phyloP scores from a whole-genome alignment of 2,113 vertebrate species.

The Mirounga angustirostris region DNA sequence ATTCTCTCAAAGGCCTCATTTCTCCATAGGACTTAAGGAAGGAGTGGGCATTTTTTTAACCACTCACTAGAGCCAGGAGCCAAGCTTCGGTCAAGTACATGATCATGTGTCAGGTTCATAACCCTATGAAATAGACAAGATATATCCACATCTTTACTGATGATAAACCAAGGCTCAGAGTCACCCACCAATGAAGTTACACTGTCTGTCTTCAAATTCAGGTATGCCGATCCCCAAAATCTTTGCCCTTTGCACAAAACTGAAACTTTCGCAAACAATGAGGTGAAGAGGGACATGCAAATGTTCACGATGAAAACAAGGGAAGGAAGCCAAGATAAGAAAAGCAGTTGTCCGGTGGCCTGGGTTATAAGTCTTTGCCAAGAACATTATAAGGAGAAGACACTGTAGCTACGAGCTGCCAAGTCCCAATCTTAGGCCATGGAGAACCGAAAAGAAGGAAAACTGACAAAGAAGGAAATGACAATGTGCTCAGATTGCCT shows the following conservation, averaged over 20 bases:
- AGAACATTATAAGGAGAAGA: background rate
- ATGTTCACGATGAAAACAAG: background rate
- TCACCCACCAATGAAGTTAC: background rate
- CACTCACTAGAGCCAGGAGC: background rate
- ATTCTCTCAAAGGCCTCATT: background rate
- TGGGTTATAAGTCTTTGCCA: background rate
- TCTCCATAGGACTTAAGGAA: background rate
- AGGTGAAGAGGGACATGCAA: background rate
- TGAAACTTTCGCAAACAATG: background rate
- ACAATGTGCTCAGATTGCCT: background rate
- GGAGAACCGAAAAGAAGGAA: background rate
- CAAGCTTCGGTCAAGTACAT: background rate
- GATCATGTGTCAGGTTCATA: background rate
- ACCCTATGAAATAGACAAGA: background rate
- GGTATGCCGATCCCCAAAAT: background rate
- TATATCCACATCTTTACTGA: background rate
- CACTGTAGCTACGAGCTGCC: background rate
- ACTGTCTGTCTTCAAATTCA: conserved; percentile 22
- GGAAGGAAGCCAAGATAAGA: background rate
- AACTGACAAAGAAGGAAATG: background rate
- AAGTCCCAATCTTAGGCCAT: background rate
- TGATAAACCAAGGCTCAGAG: background rate
- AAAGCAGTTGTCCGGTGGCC: background rate
- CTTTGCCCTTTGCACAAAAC: background rate
- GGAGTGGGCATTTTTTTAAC: background rate